Percentiles rank a stretch among this genome's conserved stretches.
Conservation (phyloP, 2,113 vertebrate species). For the Podiceps cristatus region DNA sequence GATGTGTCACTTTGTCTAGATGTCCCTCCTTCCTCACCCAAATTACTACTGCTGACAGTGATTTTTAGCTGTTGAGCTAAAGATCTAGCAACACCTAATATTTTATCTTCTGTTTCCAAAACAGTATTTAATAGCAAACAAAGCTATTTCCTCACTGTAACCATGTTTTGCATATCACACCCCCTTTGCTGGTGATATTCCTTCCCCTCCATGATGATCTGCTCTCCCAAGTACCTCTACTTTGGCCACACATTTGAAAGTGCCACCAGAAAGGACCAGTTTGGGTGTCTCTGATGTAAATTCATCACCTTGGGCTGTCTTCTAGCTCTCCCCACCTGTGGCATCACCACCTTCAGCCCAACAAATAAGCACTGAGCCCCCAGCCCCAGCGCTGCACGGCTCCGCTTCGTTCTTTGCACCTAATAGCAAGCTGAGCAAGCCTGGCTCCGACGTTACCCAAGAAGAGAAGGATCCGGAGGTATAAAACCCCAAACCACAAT, state of each 20-base stretch:
- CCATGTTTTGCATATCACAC: background rate
- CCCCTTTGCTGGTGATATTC: background rate
- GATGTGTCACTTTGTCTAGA: accelerated
- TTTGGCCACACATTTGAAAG: background rate
- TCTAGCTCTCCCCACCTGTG: background rate
- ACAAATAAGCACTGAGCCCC: background rate
- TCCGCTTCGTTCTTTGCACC: background rate
- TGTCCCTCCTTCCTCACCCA: background rate
- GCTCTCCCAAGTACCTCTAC: background rate
- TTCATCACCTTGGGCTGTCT: background rate
- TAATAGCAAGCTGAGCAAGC: accelerated
- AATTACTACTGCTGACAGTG: background rate
- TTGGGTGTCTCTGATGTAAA: background rate
- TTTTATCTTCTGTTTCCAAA: background rate
- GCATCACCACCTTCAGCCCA: background rate
- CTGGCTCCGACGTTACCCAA: background rate
- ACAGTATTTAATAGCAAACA: background rate
- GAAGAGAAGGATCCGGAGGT: background rate
- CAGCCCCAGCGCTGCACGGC: accelerated
- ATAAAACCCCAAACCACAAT: background rate
- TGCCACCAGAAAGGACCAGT: background rate
- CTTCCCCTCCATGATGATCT: background rate
- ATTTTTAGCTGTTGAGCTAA: background rate
- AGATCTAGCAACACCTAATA: background rate
- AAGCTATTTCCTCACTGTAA: background rate